These are phyloP conservation scores for Zenarchopterus dispar DNA, from an alignment of 2,797 vertebrate genomes.

Conservation along the genomic window DNA sequence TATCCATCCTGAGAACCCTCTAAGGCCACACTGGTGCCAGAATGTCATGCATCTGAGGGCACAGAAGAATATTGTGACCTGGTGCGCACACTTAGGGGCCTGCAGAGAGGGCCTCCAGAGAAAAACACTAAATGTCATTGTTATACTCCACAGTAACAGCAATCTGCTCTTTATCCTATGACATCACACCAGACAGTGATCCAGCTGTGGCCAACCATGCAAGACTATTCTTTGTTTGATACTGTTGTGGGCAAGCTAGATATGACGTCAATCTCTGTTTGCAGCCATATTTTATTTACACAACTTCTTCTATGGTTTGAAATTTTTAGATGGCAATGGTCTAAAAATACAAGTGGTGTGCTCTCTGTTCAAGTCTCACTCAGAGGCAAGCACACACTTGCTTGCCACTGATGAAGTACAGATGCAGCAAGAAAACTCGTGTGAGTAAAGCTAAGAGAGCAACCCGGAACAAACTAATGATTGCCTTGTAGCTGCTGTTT, in stretches of 20 bases:
- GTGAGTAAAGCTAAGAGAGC: constrained; percentile 39
- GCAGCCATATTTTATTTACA: constrained; percentile 13
- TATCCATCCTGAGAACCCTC: constrained; percentile 46
- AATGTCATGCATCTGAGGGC: constrained; percentile 65
- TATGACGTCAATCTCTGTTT: constrained; percentile 6
- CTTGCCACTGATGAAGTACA: constrained; percentile 55
- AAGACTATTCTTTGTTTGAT: constrained; percentile 15
- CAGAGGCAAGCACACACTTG: constrained; percentile 43
- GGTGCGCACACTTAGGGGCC: constrained; percentile 61
- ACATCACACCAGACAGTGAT: constrained; percentile 56
- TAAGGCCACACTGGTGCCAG: constrained; percentile 58
- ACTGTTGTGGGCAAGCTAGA: neutral
- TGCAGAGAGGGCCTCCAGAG: constrained; percentile 56
- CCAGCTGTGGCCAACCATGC: constrained; percentile 70
- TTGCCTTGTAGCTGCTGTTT: constrained; percentile 32
- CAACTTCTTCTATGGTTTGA: constrained; percentile 7
- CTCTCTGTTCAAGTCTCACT: constrained; percentile 25
- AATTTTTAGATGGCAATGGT: constrained; percentile 14
- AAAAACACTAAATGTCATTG: constrained; percentile 73
- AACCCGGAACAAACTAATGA: constrained; percentile 48
- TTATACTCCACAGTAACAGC: constrained; percentile 41
- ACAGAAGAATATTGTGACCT: constrained; percentile 75
- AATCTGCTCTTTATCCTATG: constrained; percentile 53
- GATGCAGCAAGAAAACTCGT: constrained; percentile 45
- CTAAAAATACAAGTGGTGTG: constrained; percentile 22